These are phyloP conservation scores for Acromyrmex echinatior DNA, from an alignment of 1,140 invertebrate genomes.

Conservation along the genomic window DNA sequence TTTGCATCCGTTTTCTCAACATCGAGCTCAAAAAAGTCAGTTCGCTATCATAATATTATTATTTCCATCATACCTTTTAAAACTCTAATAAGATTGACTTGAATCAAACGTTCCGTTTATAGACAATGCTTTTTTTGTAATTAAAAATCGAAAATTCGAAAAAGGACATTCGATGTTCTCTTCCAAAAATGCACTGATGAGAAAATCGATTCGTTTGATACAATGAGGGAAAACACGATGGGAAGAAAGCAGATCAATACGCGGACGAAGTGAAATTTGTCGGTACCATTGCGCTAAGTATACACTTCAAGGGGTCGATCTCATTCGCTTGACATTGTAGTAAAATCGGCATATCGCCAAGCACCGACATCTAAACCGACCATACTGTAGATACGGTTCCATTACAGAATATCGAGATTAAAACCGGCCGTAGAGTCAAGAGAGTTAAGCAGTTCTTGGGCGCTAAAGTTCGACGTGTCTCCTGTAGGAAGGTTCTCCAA, in stretches of 20 bases:
- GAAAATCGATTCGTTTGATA: not conserved
- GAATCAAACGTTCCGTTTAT: not conserved
- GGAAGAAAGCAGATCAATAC: conserved; percentile 14
- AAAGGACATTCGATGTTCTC: not conserved
- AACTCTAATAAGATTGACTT: not conserved
- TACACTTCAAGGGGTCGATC: conserved; percentile 27
- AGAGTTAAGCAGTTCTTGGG: conserved; percentile 92
- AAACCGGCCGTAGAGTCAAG: conserved; percentile 88
- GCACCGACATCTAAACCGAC: conserved; percentile 68
- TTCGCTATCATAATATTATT: not conserved
- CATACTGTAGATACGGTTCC: conserved; percentile 52
- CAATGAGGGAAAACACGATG: not conserved
- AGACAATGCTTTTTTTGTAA: not conserved
- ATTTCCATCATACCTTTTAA: not conserved
- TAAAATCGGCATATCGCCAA: conserved; percentile 44
- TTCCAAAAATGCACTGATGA: not conserved
- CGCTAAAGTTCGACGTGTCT: conserved; percentile 90
- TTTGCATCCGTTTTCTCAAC: not conserved
- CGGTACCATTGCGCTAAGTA: conserved; percentile 20
- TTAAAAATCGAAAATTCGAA: not conserved
- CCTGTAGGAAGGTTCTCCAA: conserved; percentile 92
- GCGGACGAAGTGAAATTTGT: conserved; percentile 21
- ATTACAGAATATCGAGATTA: conserved; percentile 87
- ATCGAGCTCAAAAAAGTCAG: not conserved
- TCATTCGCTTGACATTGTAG: conserved; percentile 1